phyloP scores from a whole-genome alignment of 64 coral and sea anemone genomes.

The Catalaphyllia jardinei region DNA sequence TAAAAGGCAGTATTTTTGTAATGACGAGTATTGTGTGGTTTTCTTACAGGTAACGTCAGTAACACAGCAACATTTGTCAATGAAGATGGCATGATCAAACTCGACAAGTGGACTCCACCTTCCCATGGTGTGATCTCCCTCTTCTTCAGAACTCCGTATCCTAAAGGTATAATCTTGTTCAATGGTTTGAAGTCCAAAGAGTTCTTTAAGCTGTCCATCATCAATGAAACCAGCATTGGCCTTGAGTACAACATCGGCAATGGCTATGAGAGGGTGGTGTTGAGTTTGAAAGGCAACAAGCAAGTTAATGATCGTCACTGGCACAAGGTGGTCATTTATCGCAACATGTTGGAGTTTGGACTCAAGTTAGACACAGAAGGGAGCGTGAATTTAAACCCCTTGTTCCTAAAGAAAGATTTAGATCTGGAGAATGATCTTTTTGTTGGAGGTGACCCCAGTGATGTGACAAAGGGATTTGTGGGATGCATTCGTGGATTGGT shows the following conservation, averaged over 20 bases:
- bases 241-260: constrained; percentile 56
- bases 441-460: constrained; percentile 55
- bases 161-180: constrained; percentile 37
- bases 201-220: constrained; percentile 33
- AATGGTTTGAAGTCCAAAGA: constrained; percentile 29
- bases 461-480: constrained; percentile 76
- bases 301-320: constrained; percentile 16
- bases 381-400: constrained; percentile 10
- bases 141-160: constrained; percentile 51
- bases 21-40: background rate
- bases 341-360: constrained; percentile 57
- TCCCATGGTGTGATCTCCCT: constrained; percentile 52
- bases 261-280: background rate
- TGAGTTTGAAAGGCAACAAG: background rate
- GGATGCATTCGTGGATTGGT: constrained; percentile 90
- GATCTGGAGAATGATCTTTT: constrained; percentile 14
- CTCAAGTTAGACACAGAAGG: constrained; percentile 29
- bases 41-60: background rate
- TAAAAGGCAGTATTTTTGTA: background rate
- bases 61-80: constrained; percentile 65
- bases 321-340: constrained; percentile 47
- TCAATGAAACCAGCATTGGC: constrained; percentile 10
- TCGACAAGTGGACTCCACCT: constrained; percentile 30
- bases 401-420: constrained; percentile 39
- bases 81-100: constrained; percentile 59